phyloP scores from a whole-genome alignment of 1,140 invertebrate genomes.

The Condylostylus longicornis region DNA sequence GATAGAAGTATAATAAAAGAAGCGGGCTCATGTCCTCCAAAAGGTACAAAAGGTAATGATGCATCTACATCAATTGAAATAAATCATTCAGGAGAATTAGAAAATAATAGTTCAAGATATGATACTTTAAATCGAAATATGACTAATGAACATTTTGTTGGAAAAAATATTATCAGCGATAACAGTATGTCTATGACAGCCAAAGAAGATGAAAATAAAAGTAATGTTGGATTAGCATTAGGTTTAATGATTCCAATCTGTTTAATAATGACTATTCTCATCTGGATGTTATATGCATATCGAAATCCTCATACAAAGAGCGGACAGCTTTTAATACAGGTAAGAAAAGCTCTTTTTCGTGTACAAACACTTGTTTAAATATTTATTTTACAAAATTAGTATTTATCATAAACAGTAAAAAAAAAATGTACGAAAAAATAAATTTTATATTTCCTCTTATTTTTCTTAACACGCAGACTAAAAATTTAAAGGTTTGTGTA shows the following conservation, averaged over 20 bases:
- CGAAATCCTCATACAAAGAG: conserved; percentile 86
- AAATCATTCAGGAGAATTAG: neutral
- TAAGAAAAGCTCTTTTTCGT: too few relatives aligned
- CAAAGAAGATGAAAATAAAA: conserved; percentile 10
- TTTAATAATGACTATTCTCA: conserved; percentile 33
- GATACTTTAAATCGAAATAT: conserved; percentile 1
- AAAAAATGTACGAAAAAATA: neutral
- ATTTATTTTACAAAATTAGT: neutral
- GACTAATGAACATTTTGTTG: too few relatives aligned
- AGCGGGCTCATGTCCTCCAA: conserved; percentile 30
- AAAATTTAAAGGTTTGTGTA: neutral
- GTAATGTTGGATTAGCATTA: conserved; percentile 22
- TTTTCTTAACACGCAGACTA: conserved; percentile 10
- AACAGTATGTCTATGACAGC: conserved; percentile 5
- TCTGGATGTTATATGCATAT: conserved; percentile 87
- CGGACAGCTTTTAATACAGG: conserved; percentile 92
- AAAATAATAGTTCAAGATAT: conserved; percentile 1
- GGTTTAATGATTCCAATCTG: conserved; percentile 29
- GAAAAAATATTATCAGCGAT: neutral
- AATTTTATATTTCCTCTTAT: conserved; percentile 1
- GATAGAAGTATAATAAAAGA: conserved; percentile 36
- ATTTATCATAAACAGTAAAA: conserved; percentile 1
- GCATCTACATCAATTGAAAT: conserved; percentile 7
- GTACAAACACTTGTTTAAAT: too few relatives aligned
- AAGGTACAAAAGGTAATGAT: conserved; percentile 26